Base-by-base conservation (phyloP, 2,113 vertebrate species). In the Mesembrinibis cayennensis region DNA sequence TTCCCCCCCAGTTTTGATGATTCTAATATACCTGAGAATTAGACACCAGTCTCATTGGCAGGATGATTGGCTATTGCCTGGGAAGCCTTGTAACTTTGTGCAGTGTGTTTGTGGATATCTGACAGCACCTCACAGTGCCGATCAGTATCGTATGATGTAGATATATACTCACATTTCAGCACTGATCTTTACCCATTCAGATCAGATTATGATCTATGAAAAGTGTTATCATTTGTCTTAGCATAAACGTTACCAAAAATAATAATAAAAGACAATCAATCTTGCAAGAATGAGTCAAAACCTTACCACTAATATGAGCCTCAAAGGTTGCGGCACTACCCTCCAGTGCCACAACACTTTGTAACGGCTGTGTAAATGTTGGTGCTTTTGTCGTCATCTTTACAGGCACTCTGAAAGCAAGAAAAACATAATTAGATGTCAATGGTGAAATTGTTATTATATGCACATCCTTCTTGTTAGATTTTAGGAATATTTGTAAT, bases 321-420 rank as follows among this genome's bases (percentile, higher is more conserved):
- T 99, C 98, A 98, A 99, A 99, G 99, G 99, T 99, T 98, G 99
- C 99, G 34, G 99, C 98, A 99, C 99, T 99, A 99, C 99, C 99
- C 99, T 99, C 99, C 90, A 99, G 99, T 99, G 99, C 99, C 98
- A 99, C 99, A 98, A 99, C 99, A 65, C 99, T 99, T 99, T 99
- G 99, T 96, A 99, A 98, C 6, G 99, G 99, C 98, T 99, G 99
- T 9, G 98, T 99, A 97, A 99, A 99, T 21, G 99, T 99, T 93
- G 99, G 99, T 47, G 99, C 99, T 98, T 99, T 99, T 58, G 99
- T 99, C 44, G 99, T 95, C 99, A 99, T 99, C 98, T 97, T 99
- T 96, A 93, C 96, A 97, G 99, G 98, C 99, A 99, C 99, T 99
- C 99, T 99, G 98, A 59, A 98, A 98, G 71, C 52, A 65, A 97